Conservation (phyloP, 2,888 invertebrate genomes). For the Teinopalpus imperialis region DNA sequence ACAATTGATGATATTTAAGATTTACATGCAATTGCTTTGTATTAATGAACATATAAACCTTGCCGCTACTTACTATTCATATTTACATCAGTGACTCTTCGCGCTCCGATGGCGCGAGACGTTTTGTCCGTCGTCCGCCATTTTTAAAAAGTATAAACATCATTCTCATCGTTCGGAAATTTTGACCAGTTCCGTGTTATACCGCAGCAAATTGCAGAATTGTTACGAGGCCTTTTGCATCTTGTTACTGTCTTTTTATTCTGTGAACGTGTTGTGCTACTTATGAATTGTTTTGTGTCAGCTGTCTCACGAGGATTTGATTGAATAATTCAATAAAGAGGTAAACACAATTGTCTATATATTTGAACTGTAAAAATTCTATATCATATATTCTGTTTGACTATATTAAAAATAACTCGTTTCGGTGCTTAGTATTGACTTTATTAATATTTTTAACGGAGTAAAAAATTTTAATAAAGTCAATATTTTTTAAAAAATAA, state of each 20-base stretch:
- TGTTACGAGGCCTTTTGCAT: slow-evolving; percentile 27
- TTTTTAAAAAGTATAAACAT: slow-evolving; percentile 34
- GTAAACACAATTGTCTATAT: background rate
- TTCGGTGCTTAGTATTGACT: too few relatives aligned
- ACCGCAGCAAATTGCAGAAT: slow-evolving; percentile 27
- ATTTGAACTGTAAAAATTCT: too few relatives aligned
- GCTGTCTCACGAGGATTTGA: slow-evolving; percentile 14
- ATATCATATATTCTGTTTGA: too few relatives aligned
- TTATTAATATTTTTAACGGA: too few relatives aligned
- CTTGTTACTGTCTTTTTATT: slow-evolving; percentile 22
- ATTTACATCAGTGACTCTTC: slow-evolving; percentile 50
- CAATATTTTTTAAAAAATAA: too few relatives aligned
- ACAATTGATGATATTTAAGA: background rate
- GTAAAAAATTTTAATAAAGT: too few relatives aligned
- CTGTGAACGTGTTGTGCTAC: slow-evolving; percentile 24
- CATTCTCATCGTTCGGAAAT: slow-evolving; percentile 31
- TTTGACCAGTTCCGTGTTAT: slow-evolving; percentile 26
- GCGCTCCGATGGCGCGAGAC: slow-evolving; percentile 57
- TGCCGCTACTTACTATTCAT: slow-evolving; percentile 28
- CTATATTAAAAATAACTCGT: too few relatives aligned
- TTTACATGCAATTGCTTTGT: slow-evolving; percentile 8
- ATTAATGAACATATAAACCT: slow-evolving; percentile 30
- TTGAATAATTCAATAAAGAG: slow-evolving; percentile 4
- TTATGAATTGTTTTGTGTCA: slow-evolving; percentile 7
- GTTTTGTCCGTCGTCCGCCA: slow-evolving; percentile 41